Base-by-base conservation (phyloP, 2,797 vertebrate genomes). In the Heterohyrax brucei region DNA sequence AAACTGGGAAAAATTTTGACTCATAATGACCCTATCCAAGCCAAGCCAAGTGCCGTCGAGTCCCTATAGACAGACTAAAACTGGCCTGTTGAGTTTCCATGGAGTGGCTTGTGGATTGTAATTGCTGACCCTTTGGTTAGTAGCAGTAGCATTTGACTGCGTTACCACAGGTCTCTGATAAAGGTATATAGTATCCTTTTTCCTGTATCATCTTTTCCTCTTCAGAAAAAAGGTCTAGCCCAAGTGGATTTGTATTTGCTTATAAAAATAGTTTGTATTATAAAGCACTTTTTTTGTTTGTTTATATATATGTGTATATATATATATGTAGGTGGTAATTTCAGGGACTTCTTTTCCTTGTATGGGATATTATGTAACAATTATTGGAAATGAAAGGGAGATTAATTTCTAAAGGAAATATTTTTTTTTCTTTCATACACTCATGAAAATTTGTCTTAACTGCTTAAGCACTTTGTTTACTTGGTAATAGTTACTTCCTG, bases 361-460 rank as follows among this genome's bases (percentile, higher is more conserved):
- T 68, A 6, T 39, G 39, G 39, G 39, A 22, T 78, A 56, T 68
- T 76, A 72, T 68, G 76, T 39, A 87, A 46, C 61, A 78, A 89
- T 89, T 19, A 81, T 18, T 56, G 75, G 89, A 89, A 88, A 72
- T 2, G 4, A 81, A 82, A 82, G 61, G 24, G 46, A 72, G 19
- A 87, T 56, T n/a, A 13, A 9, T 62, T 95, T 82, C n/a, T 53
- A 56, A 77, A 87, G 77, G 26, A 87, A 61, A 64, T 18, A 10
- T 30, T 62, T 83, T 92, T 91, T 62, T 70, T 3, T 28, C 72
- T 24, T 48, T 72, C 30, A 39, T 66, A 61, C 78, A 66, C 75
- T 82, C 24, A 26, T 56, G 77, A 73, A 48, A 39, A 68, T 46
- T 10, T 89, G 30, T 76, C 85, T 91, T 89, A 76, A 91, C 21